Conservation (phyloP, 2,888 invertebrate species). For the Ornithoptera priamus region DNA sequence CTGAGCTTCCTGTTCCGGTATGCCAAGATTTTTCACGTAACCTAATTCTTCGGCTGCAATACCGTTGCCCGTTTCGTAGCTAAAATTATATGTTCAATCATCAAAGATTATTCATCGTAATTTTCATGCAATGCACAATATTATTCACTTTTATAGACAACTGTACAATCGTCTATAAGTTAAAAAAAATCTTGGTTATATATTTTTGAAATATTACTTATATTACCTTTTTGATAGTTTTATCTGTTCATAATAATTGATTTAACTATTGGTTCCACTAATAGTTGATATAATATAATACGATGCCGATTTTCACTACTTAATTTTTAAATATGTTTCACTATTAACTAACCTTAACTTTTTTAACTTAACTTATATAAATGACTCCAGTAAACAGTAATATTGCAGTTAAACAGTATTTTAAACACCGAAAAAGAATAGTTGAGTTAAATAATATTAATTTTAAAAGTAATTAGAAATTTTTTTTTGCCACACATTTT, state of each 20-base stretch:
- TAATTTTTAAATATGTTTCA: neutral
- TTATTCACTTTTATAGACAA: no score
- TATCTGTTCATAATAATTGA: neutral
- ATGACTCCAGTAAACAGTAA: neutral
- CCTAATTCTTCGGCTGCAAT: slow-evolving; percentile 82
- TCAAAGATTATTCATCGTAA: neutral
- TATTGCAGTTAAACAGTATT: neutral
- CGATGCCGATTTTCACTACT: neutral
- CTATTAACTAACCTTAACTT: neutral
- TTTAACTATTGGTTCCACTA: neutral
- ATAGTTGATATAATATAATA: neutral
- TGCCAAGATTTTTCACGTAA: slow-evolving; percentile 78
- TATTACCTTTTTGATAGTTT: no score
- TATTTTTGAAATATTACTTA: no score
- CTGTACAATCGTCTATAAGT: no score
- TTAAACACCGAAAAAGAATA: neutral
- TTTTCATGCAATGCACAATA: neutral
- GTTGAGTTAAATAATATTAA: no score
- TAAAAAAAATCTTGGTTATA: no score
- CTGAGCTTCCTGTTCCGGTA: slow-evolving; percentile 73
- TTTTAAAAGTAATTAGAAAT: no score
- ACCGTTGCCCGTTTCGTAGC: slow-evolving; percentile 84
- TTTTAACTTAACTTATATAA: neutral
- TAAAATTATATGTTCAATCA: slow-evolving; percentile 36
- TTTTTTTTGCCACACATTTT: no score